These are phyloP conservation scores for Porites lutea DNA, from an alignment of 64 coral and sea anemone species.

Conservation along the genomic window DNA sequence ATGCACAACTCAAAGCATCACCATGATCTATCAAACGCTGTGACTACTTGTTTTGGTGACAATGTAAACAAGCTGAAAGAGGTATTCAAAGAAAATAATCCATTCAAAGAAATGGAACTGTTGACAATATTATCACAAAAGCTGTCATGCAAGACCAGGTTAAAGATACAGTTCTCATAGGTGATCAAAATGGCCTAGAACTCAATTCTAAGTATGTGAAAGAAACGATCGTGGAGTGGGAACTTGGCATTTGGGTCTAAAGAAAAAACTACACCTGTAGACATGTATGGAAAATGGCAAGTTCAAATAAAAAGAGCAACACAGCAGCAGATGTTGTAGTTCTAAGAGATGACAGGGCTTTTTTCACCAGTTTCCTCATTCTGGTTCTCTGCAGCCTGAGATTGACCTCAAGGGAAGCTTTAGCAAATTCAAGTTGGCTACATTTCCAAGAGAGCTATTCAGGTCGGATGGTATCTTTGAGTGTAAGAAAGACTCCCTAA, in stretches of 20 bases:
- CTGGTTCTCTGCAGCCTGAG: constrained; percentile 53
- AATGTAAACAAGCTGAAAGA: constrained; percentile 44
- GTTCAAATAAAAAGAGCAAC: not conserved
- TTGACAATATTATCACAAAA: constrained; percentile 41
- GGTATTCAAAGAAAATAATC: constrained; percentile 21
- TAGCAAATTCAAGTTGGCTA: constrained; percentile 37
- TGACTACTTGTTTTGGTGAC: not conserved
- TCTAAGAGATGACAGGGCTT: constrained; percentile 52
- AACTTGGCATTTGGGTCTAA: constrained; percentile 16
- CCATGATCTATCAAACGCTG: constrained; percentile 27
- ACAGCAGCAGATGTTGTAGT: constrained; percentile 11
- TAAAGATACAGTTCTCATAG: constrained; percentile 4
- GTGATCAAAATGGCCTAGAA: constrained; percentile 20
- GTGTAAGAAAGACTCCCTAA: not conserved
- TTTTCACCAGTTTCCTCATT: constrained; percentile 46
- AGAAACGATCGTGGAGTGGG: not conserved
- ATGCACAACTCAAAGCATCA: not conserved
- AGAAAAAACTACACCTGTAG: not conserved
- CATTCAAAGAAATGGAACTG: constrained; percentile 32
- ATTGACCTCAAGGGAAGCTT: constrained; percentile 59
- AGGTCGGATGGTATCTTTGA: constrained; percentile 42
- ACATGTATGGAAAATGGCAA: not conserved
- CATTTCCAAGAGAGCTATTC: constrained; percentile 38
- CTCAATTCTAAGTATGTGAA: constrained; percentile 34
- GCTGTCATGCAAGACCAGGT: constrained; percentile 31